A percentile compares a stretch with the other conserved stretches of the same genome.
Conservation (phyloP, 2,797 vertebrate species). For the Synaphobranchus kaupii region DNA sequence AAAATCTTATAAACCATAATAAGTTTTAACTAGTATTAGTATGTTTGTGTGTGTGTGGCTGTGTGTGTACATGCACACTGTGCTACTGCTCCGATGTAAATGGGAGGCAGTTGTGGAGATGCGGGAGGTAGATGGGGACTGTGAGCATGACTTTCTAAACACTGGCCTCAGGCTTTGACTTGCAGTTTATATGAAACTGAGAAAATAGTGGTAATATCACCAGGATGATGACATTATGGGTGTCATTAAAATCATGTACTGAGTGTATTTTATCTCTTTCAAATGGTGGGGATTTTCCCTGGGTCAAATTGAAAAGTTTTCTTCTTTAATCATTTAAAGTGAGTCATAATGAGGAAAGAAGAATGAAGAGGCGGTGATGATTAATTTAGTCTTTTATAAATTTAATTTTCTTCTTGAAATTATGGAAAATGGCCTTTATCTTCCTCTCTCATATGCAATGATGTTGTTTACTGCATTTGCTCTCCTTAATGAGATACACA, state of each 20-base stretch:
- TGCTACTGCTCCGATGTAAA: background rate
- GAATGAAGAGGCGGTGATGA: background rate
- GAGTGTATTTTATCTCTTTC: background rate
- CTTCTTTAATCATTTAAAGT: background rate
- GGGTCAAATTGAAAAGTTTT: background rate
- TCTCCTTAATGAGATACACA: background rate
- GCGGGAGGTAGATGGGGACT: background rate
- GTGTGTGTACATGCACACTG: background rate
- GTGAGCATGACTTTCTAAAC: background rate
- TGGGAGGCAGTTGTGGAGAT: background rate
- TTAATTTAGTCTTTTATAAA: background rate
- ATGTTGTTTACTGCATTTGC: background rate
- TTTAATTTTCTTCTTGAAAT: background rate
- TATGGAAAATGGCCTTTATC: background rate
- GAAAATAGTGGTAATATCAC: background rate
- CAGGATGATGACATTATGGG: background rate
- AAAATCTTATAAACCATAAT: too few species aligned
- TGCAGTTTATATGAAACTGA: background rate
- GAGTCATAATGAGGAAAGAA: background rate
- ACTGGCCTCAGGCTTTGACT: background rate
- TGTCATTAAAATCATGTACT: background rate
- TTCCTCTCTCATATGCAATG: background rate
- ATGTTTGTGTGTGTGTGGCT: background rate
- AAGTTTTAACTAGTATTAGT: too few species aligned
- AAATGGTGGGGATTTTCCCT: background rate